These are phyloP conservation scores for Ceratina australensis DNA, from an alignment of 1,140 invertebrate genomes.

Conservation along the genomic window DNA sequence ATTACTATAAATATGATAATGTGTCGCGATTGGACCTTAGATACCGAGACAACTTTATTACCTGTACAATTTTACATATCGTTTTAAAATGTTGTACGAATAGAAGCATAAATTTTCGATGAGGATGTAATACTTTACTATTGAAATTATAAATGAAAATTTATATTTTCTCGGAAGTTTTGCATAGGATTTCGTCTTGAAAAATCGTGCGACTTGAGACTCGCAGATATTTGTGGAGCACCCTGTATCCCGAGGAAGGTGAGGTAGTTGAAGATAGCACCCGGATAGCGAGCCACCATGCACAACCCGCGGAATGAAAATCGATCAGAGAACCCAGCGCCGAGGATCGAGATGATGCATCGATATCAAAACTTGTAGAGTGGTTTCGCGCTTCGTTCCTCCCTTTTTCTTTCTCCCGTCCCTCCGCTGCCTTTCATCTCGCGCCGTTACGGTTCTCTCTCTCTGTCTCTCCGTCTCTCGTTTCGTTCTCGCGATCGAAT, in stretches of 20 bases:
- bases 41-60: too few relatives aligned
- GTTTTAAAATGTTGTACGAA: too few relatives aligned
- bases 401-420: constrained; percentile 44
- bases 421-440: constrained; percentile 45
- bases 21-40: too few relatives aligned
- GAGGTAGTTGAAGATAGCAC: constrained; percentile 72
- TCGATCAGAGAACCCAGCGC: constrained; percentile 76
- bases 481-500: constrained; percentile 64
- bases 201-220: fast-evolving
- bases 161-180: too few relatives aligned
- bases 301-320: constrained; percentile 77
- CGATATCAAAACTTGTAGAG: constrained; percentile 78
- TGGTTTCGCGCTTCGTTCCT: constrained; percentile 71
- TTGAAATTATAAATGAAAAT: too few relatives aligned
- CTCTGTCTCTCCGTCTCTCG: constrained; percentile 38
- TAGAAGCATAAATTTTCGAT: too few relatives aligned
- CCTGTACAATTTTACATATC: too few relatives aligned
- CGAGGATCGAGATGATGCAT: constrained; percentile 78
- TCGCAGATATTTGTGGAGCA: constrained; percentile 56
- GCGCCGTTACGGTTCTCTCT: constrained; percentile 33
- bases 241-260: constrained; percentile 66
- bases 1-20: too few relatives aligned
- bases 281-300: constrained; percentile 73
- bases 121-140: too few relatives aligned
- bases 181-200: background rate